Base-by-base conservation (phyloP, 1,140 invertebrate genomes). In the Amyelois transitella region DNA sequence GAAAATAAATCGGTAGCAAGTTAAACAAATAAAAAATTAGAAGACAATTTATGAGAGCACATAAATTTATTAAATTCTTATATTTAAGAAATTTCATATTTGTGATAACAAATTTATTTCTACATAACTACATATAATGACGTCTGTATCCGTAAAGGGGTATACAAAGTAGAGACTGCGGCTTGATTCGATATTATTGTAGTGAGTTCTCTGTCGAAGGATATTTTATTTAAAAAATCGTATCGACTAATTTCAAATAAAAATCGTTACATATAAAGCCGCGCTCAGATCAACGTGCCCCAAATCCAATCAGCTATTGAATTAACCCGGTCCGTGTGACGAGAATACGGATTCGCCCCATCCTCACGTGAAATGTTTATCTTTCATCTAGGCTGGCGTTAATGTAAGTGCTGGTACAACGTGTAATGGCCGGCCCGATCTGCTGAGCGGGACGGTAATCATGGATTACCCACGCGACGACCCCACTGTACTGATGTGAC, bases 221-320 rank as follows among this genome's bases (percentile, higher is more conserved):
- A 6, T 28, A 28, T 55, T 18, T 18, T 47, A 10, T 17, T 51
- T 28, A 14, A 18, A 7, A 17, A 43, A 48, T 58, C 62, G 57
- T 19, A 43, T 24, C 18, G 7, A 45, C 19, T 1, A 3, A n/a
- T 43, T 3, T 17, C n/a, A 17, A 18, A 12, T 14, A 17, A 44
- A 1, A 3, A 7, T 20, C 45, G 19, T 48, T 3, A 2, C 18
- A 20, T 45, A 59, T 81, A 81, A 81, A 81, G 60, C 60, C 55
- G 57, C 63, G 63, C 65, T 66, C 69, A 80, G 77, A 81, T 77
- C 75, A 72, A 73, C 76, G 69, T 69, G 65, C 74, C 81, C 79
- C 76, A 82, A 86, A 86, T 85, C 81, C 81, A 85, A 85, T 86
- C 83, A 86, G 75, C 80, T 83, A 83, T 86, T 85, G 80, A 85